Conservation (phyloP, 2,888 invertebrate genomes). For the Zele albiditarsus region DNA sequence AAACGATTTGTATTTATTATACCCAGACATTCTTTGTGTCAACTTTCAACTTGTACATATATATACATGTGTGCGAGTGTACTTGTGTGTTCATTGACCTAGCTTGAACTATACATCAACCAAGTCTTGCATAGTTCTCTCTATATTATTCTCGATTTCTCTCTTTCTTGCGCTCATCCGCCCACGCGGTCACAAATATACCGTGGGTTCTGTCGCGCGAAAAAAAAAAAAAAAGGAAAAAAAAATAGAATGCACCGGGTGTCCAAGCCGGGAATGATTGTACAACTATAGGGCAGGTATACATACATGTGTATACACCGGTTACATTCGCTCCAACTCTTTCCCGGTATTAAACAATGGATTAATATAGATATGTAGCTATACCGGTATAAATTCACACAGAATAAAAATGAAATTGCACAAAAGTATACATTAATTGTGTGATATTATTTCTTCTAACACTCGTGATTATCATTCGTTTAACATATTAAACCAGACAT, state of each 20-base stretch:
- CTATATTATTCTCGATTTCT: background rate
- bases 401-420: background rate
- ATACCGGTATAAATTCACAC: constrained; percentile 2
- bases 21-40: background rate
- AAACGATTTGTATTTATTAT: background rate
- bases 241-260: background rate
- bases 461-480: background rate
- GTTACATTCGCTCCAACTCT: constrained; percentile 2
- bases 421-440: background rate
- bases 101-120: background rate
- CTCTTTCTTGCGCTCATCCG: background rate
- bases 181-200: background rate
- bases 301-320: background rate
- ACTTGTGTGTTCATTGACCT: background rate
- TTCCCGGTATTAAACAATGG: background rate
- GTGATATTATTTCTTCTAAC: background rate
- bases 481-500: background rate
- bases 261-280: background rate
- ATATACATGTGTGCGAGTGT: background rate
- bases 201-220: background rate
- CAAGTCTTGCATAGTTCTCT: background rate
- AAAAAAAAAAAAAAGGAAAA: background rate
- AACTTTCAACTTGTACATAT: too few relatives aligned
- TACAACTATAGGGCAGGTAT: background rate
- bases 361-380: background rate